Evolutionary conservation across 2,113 vertebrate genomes (phyloP), one percentile per base, ranked within the genome.

Genomic region (Romanogobio albipinnatus): DNA sequence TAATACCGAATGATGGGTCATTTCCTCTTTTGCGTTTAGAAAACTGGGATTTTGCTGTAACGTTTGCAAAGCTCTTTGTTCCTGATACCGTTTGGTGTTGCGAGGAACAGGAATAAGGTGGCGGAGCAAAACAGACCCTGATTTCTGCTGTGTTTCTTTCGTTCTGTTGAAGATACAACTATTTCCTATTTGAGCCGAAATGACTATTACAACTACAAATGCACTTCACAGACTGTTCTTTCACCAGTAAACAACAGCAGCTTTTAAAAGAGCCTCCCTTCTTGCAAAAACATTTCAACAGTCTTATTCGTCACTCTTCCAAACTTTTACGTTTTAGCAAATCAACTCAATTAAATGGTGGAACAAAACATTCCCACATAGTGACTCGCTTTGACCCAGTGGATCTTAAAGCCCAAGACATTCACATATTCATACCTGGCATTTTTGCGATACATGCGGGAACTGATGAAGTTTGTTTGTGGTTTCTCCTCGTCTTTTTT

Each of bases 41-140:
- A 85, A 84, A 78, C 84, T 86, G 84, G 73, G 68, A 81, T 89
- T 84, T 82, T 76, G 80, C 29, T 68, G 81, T 29, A 49, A 78
- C 22, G 14, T 81, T 89, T 58, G 85, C 84, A 74, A 85, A 86
- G 81, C 82, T 78, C 83, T 89, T 88, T 89, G 87, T 87, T 86
- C 64, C 14, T 83, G 76, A 74, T 82, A 82, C 39, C 47, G 49
- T 81, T 85, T 39, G 49, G 73, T 53, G 68, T 86, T 71, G 43
- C 81, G 43, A 47, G 81, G 26, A 88, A 89, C 43, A 59, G 43
- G 76, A 81, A 71, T 81, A 85, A 88, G 66, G 83, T 70, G 62
- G 80, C 83, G 24, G 45, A 62, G 76, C 82, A 62, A 87, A 87
- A 87, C 43, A 83, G 61, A 47, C 62, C 64, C 39, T 58, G 81